These are phyloP conservation scores for Porites divaricata DNA, from an alignment of 92 coral and sea anemone species.

Conservation along the genomic window DNA sequence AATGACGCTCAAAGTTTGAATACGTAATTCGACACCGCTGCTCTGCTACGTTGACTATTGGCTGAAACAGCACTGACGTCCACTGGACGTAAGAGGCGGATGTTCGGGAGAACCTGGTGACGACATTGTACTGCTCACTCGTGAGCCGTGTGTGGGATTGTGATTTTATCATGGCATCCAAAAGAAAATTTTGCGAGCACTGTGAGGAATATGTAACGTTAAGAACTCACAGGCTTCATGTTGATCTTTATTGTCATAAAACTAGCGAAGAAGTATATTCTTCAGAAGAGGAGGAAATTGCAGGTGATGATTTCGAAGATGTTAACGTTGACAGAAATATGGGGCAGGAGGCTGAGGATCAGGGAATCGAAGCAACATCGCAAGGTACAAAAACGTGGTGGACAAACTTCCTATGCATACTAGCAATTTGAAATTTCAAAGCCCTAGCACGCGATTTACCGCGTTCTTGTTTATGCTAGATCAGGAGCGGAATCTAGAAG, in stretches of 20 bases:
- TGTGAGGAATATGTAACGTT: conserved; percentile 53
- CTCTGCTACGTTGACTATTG: neutral
- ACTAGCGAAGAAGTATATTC: conserved; percentile 24
- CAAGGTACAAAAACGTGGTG: too few relatives aligned
- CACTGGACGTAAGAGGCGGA: neutral
- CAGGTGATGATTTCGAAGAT: conserved; percentile 17
- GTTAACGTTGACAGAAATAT: neutral
- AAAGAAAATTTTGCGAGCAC: conserved; percentile 65
- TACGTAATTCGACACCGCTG: conserved; percentile 3
- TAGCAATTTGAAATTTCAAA: too few relatives aligned
- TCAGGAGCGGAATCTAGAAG: too few relatives aligned
- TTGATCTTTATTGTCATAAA: conserved; percentile 17
- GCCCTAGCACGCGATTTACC: too few relatives aligned
- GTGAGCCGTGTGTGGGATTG: too few relatives aligned
- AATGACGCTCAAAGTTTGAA: conserved; percentile 33
- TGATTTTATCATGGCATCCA: conserved; percentile 15
- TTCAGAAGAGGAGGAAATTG: conserved; percentile 37
- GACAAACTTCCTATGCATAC: too few relatives aligned
- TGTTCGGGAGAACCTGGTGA: neutral
- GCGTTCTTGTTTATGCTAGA: too few relatives aligned
- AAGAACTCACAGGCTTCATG: conserved; percentile 52
- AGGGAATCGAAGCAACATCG: too few relatives aligned
- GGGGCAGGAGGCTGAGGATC: neutral
- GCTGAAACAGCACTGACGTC: conserved; percentile 1
- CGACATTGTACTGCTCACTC: neutral